Percentiles rank a stretch among this genome's conserved stretches.
These are phyloP conservation scores for Sylvietta virens DNA, from an alignment of 2,113 vertebrate species.

Conservation along the genomic window DNA sequence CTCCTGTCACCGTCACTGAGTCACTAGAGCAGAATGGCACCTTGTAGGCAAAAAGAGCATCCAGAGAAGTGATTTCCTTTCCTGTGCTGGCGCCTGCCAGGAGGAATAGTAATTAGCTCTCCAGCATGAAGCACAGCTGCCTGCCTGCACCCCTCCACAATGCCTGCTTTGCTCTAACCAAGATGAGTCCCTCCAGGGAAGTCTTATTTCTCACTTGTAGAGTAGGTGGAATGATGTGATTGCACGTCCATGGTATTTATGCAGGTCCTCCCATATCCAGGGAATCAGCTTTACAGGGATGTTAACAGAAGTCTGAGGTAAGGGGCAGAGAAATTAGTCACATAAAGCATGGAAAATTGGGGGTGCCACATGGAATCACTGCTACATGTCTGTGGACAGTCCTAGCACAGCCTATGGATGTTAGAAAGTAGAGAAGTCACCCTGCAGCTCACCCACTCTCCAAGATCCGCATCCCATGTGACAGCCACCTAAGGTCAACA, in stretches of 20 bases:
- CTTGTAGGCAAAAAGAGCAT: conserved; percentile 30
- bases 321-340: not conserved
- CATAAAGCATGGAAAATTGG: not conserved
- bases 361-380: not conserved
- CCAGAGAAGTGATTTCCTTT: not conserved
- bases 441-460: not conserved
- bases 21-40: conserved; percentile 17
- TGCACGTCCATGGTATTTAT: not conserved
- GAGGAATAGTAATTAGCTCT: conserved; percentile 39
- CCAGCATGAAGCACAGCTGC: not conserved
- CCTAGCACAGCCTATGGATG: not conserved
- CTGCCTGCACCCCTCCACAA: not conserved
- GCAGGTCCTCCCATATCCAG: not conserved
- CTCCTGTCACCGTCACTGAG: conserved; percentile 30
- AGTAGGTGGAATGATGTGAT: not conserved
- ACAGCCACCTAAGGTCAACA: not conserved
- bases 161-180: not conserved
- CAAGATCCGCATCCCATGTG: not conserved
- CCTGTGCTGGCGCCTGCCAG: conserved; percentile 6
- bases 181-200: not conserved
- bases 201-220: not conserved
- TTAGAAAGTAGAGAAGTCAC: not conserved
- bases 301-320: not conserved
- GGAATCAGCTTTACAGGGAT: not conserved
- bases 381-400: not conserved